These are phyloP conservation scores for Myotis daubentonii DNA, from an alignment of 2,797 vertebrate species.

Conservation along the genomic window DNA sequence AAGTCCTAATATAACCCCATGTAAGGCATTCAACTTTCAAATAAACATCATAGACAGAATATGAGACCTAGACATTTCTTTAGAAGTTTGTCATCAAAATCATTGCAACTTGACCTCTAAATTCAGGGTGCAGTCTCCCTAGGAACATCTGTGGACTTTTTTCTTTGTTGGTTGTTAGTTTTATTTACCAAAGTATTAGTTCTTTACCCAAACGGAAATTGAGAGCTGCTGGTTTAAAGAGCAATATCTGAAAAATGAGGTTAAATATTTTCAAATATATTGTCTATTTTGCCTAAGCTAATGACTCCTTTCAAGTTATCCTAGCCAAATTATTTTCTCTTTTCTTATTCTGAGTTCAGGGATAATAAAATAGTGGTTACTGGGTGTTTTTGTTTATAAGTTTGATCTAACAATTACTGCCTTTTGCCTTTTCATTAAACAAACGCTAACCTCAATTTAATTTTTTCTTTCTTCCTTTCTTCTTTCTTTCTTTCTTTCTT, in stretches of 20 bases:
- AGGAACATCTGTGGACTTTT: background rate
- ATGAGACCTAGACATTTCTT: background rate
- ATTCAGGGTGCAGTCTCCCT: background rate
- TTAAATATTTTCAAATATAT: background rate
- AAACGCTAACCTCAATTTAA: background rate
- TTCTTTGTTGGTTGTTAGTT: background rate
- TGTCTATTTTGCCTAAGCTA: background rate
- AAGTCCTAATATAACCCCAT: background rate
- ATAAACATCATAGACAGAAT: background rate
- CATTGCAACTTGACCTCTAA: background rate
- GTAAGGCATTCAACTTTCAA: background rate
- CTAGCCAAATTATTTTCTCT: conserved; percentile 19
- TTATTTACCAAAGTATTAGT: background rate
- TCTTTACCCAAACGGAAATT: background rate
- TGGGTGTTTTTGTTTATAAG: background rate
- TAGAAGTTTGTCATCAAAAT: background rate
- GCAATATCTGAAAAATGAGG: background rate
- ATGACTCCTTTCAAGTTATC: background rate
- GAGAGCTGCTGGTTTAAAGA: background rate
- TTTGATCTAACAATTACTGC: background rate
- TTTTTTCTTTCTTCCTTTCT: background rate
- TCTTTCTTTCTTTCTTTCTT: rapidly evolving
- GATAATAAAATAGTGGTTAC: background rate
- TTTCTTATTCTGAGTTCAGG: background rate
- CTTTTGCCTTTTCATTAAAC: conserved; percentile 9